phyloP scores from a whole-genome alignment of 2,888 invertebrate species.

The Acanthosoma haemorrhoidale region DNA sequence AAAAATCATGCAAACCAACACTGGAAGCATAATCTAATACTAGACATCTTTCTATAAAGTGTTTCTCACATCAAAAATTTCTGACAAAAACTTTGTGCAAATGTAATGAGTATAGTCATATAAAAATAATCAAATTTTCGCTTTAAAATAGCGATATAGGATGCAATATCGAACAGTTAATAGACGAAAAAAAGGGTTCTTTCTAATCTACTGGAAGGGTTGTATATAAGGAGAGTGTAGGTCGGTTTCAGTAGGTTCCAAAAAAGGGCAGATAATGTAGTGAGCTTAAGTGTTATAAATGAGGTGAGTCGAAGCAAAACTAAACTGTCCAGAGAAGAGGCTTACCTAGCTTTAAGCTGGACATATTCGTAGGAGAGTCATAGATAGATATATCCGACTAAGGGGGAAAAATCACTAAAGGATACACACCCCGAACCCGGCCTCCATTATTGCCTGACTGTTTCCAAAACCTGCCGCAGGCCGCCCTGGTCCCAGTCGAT shows the following conservation, averaged over 20 bases:
- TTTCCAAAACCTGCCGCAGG: conserved; percentile 11
- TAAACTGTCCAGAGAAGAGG: neutral
- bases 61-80: neutral
- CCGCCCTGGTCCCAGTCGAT: neutral
- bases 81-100: conserved; percentile 1
- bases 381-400: conserved; percentile 35
- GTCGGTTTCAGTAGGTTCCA: conserved; percentile 8
- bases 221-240: conserved; percentile 8
- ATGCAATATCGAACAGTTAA: conserved; percentile 2
- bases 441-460: conserved; percentile 13
- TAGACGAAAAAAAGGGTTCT: neutral
- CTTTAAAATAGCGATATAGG: too few species aligned
- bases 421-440: conserved; percentile 29
- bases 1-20: conserved; percentile 11
- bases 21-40: conserved; percentile 3
- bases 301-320: neutral
- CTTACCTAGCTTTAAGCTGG: conserved; percentile 44
- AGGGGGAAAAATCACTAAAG: conserved; percentile 13
- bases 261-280: neutral
- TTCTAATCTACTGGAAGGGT: conserved; percentile 10
- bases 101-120: neutral
- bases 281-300: neutral
- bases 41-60: neutral
- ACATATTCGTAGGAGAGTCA: conserved; percentile 42
- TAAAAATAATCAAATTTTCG: neutral